These are phyloP conservation scores for Neostethus bicornis DNA, from an alignment of 2,797 vertebrate species.

Conservation along the genomic window DNA sequence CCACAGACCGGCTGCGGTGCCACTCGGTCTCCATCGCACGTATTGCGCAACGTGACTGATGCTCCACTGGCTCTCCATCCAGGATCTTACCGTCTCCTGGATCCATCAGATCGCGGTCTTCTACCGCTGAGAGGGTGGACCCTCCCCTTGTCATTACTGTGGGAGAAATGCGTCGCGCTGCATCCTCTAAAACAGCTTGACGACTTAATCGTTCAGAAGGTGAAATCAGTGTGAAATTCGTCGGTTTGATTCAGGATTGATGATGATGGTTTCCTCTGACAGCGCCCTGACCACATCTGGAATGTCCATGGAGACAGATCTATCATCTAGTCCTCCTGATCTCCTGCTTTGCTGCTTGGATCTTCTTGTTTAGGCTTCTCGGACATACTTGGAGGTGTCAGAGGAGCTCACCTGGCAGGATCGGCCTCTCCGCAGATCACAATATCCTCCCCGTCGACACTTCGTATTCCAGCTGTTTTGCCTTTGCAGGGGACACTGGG, in stretches of 20 bases:
- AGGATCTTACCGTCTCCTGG: constrained; percentile 35
- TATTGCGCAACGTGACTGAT: constrained; percentile 89
- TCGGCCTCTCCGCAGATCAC: constrained; percentile 62
- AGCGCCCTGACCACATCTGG: constrained; percentile 81
- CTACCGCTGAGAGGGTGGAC: constrained; percentile 33
- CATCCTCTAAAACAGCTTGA: constrained; percentile 17
- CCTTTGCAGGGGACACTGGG: constrained; percentile 35
- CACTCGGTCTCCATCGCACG: constrained; percentile 84
- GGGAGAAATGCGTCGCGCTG: constrained; percentile 64
- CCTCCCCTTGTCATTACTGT: constrained; percentile 54
- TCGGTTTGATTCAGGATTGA: constrained; percentile 5
- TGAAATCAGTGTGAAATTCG: constrained; percentile 1
- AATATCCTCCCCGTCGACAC: constrained; percentile 38
- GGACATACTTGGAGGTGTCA: constrained; percentile 8
- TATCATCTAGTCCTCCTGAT: constrained; percentile 63
- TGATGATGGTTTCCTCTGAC: constrained; percentile 48
- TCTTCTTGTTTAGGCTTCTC: constrained; percentile 70
- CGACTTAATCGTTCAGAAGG: constrained; percentile 13
- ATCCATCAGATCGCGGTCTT: constrained; percentile 25
- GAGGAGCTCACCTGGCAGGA: constrained; percentile 40
- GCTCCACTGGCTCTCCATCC: constrained; percentile 57
- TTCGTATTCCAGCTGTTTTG: constrained; percentile 19
- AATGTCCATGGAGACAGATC: constrained; percentile 71
- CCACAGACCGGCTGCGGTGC: constrained; percentile 83
- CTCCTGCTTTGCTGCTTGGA: constrained; percentile 59